These are phyloP conservation scores for Ochropleura plecta DNA, from an alignment of 2,888 invertebrate genomes.

Conservation along the genomic window DNA sequence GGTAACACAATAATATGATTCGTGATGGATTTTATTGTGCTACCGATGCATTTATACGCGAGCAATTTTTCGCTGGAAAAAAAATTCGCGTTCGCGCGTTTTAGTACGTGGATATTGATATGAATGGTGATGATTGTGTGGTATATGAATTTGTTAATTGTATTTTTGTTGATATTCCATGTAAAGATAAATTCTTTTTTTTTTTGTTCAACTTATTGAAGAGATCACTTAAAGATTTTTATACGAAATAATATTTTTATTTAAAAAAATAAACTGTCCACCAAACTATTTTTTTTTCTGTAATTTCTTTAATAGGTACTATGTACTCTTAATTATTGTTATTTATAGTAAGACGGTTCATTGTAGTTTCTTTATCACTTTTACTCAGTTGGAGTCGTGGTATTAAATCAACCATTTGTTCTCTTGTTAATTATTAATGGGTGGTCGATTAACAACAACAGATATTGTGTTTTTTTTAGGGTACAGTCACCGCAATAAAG, in stretches of 20 bases:
- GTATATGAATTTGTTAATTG: neutral
- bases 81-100: constrained; percentile 53
- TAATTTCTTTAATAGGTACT: neutral
- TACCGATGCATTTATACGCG: constrained; percentile 87
- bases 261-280: neutral
- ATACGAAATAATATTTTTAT: neutral
- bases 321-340: neutral
- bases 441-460: neutral
- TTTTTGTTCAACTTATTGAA: neutral
- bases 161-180: neutral
- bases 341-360: neutral
- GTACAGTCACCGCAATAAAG: neutral
- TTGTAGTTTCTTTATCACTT: constrained; percentile 1
- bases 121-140: constrained; percentile 23
- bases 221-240: neutral
- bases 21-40: constrained; percentile 90
- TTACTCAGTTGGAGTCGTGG: neutral
- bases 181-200: no score
- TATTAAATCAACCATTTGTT: constrained; percentile 26
- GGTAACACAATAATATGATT: constrained; percentile 90
- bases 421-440: constrained; percentile 14
- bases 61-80: constrained; percentile 77
- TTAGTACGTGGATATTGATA: constrained; percentile 50
- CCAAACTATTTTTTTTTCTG: neutral
- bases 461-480: neutral